These are phyloP conservation scores for Notiomystis cincta DNA, from an alignment of 2,113 vertebrate genomes.

Conservation along the genomic window DNA sequence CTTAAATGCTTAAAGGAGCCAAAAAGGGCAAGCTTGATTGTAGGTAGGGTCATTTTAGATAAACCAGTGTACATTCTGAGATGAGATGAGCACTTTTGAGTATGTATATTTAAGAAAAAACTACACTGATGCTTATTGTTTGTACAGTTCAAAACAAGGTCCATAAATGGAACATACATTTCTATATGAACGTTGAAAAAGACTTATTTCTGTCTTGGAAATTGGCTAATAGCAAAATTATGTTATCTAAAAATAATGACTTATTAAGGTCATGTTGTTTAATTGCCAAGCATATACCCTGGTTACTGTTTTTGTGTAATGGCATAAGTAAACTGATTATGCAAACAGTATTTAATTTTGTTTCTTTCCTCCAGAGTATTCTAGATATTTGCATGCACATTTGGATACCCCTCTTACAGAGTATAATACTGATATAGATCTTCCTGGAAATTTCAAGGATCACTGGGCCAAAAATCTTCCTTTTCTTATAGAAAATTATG, in stretches of 20 bases:
- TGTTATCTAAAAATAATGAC: neutral
- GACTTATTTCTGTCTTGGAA: neutral
- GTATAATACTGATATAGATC: slow-evolving; percentile 88
- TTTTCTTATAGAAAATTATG: slow-evolving; percentile 96
- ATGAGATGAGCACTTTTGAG: neutral
- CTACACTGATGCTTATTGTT: neutral
- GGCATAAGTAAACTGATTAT: neutral
- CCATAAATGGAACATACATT: neutral
- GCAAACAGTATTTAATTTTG: neutral
- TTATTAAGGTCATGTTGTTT: neutral
- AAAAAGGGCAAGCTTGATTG: neutral
- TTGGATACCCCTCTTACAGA: slow-evolving; percentile 90
- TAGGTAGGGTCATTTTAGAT: neutral
- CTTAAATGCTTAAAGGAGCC: neutral
- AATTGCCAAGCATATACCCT: neutral
- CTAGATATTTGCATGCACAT: slow-evolving; percentile 93
- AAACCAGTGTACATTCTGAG: neutral
- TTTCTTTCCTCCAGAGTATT: slow-evolving; percentile 83
- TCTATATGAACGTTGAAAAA: neutral
- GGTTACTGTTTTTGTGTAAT: neutral
- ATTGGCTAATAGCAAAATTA: neutral
- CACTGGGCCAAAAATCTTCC: slow-evolving; percentile 98
- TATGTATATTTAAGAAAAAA: neutral
- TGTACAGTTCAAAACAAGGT: neutral
- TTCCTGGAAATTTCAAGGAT: slow-evolving; percentile 95